These are phyloP conservation scores for Papilio polytes DNA, from an alignment of 1,140 invertebrate species.

Conservation along the genomic window DNA sequence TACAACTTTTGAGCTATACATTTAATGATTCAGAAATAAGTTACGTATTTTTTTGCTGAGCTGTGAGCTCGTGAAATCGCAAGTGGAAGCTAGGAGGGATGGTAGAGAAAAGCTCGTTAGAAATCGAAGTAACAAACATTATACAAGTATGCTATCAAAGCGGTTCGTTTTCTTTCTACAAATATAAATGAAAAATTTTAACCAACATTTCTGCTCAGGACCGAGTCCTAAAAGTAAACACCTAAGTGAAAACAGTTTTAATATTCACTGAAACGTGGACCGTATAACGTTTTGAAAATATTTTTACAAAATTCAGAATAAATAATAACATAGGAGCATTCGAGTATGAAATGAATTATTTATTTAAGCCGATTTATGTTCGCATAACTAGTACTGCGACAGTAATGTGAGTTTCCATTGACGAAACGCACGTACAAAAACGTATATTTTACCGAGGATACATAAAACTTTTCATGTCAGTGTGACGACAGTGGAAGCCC, in stretches of 20 bases:
- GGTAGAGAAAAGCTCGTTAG: no score
- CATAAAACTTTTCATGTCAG: neutral
- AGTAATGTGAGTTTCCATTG: neutral
- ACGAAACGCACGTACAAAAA: neutral
- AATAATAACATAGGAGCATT: neutral
- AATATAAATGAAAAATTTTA: conserved; percentile 1
- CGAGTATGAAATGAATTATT: neutral
- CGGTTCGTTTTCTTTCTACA: neutral
- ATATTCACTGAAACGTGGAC: neutral
- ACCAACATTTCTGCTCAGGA: neutral
- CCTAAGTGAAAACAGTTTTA: neutral
- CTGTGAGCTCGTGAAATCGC: no score
- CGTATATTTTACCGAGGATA: neutral
- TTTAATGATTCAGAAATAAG: no score
- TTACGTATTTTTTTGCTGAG: no score
- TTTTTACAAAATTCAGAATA: neutral
- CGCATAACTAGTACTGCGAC: neutral
- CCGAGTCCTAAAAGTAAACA: neutral
- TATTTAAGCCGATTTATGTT: neutral
- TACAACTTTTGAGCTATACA: no score
- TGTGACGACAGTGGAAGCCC: no score
- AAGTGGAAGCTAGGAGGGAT: no score
- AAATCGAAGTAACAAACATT: no score
- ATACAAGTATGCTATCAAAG: neutral
- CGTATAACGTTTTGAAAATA: neutral